Conservation (phyloP, 2,888 invertebrate species). For the Cecidostiba fungosa region DNA sequence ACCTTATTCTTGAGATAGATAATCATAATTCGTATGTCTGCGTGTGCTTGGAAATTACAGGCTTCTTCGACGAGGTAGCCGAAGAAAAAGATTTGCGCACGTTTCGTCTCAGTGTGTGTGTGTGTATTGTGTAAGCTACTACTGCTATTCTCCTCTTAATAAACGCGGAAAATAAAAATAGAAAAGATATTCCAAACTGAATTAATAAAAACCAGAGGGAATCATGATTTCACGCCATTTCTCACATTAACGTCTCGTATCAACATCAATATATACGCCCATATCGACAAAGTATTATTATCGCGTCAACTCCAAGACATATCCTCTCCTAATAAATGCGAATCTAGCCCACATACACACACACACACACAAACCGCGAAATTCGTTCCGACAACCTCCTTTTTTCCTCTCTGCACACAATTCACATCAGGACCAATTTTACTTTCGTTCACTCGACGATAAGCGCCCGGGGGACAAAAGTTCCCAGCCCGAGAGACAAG, state of each 20-base stretch:
- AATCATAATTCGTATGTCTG: neutral
- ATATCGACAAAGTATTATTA: neutral
- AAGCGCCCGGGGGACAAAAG: slow-evolving; percentile 10
- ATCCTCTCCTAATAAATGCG: neutral
- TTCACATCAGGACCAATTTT: slow-evolving; percentile 24
- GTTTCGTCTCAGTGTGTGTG: neutral
- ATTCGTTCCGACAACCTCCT: neutral
- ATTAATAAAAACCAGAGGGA: no score
- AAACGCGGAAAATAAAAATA: neutral
- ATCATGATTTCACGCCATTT: no score
- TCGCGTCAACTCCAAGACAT: neutral
- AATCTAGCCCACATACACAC: neutral
- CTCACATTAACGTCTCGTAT: no score
- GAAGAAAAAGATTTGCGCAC: neutral
- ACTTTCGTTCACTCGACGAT: slow-evolving; percentile 34
- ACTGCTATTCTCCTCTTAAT: neutral
- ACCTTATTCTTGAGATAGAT: slow-evolving; percentile 28
- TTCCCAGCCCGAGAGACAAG: neutral
- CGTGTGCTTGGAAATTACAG: neutral
- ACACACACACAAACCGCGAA: no score
- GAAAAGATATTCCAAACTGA: no score
- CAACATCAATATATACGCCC: no score
- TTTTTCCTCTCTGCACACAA: neutral
- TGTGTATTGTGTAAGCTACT: neutral
- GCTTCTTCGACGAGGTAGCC: neutral